A percentile compares a stretch with the other conserved stretches of the same genome.
These are phyloP conservation scores for Stenodera caucasica DNA, from an alignment of 2,888 invertebrate genomes.

Conservation along the genomic window DNA sequence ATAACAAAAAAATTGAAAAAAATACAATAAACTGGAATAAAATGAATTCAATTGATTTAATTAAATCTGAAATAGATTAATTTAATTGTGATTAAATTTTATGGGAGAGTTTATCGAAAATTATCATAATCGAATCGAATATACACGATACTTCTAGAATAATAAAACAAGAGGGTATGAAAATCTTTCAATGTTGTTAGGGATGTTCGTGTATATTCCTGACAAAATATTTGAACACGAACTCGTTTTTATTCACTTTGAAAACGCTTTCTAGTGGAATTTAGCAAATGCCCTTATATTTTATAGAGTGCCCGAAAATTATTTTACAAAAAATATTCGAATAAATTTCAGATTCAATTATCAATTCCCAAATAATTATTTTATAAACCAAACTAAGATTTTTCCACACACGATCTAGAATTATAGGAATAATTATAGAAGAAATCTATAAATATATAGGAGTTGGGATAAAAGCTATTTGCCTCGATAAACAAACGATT, in stretches of 20 bases:
- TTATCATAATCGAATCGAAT: neutral
- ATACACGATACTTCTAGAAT: neutral
- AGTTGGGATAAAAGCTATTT: conserved; percentile 19
- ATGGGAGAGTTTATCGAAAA: neutral
- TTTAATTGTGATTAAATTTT: neutral
- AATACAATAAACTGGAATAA: neutral
- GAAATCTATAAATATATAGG: conserved; percentile 19
- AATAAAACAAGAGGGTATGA: neutral
- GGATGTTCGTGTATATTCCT: conserved; percentile 22
- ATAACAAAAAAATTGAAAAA: neutral
- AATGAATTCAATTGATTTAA: too few species aligned
- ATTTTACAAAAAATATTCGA: too few species aligned
- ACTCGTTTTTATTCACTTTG: conserved; percentile 29
- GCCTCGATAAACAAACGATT: conserved; percentile 24
- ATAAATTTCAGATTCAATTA: too few species aligned
- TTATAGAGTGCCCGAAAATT: too few species aligned
- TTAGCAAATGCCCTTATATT: conserved; percentile 30
- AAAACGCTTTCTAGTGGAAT: conserved; percentile 27
- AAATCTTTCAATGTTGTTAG: neutral
- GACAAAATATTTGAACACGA: conserved; percentile 28
- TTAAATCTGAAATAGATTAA: too few species aligned
- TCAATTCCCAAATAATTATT: too few species aligned
- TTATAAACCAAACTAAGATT: too few species aligned
- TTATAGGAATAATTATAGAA: conserved; percentile 13
- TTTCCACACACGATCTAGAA: too few species aligned